Percentiles rank a stretch among this genome's conserved stretches.
These are phyloP conservation scores for Chaetodon auriga DNA, from an alignment of 2,113 vertebrate species.

Conservation along the genomic window DNA sequence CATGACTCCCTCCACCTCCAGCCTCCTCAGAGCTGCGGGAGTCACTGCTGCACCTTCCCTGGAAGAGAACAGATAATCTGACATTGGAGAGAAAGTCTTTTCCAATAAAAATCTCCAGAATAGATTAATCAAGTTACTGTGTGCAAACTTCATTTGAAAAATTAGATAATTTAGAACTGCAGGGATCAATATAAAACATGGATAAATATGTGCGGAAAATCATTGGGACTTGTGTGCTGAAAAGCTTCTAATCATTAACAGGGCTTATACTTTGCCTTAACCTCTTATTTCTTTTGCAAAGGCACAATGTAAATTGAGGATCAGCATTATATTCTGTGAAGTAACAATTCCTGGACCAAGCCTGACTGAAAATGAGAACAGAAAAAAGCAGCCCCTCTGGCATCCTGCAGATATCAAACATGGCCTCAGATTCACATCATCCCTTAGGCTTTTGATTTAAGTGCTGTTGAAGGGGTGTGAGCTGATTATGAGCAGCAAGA, in stretches of 20 bases:
- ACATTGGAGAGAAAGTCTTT: slow-evolving; percentile 4
- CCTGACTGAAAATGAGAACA: neutral
- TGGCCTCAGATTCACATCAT: slow-evolving; percentile 40
- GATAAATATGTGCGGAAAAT: neutral
- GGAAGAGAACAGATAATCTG: slow-evolving; percentile 24
- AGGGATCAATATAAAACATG: neutral
- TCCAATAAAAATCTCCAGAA: neutral
- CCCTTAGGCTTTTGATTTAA: slow-evolving; percentile 30
- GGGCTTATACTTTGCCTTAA: slow-evolving; percentile 3
- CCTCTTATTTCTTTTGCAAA: slow-evolving; percentile 19
- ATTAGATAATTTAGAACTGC: neutral
- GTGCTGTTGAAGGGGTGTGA: slow-evolving; percentile 1
- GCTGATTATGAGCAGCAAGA: slow-evolving; percentile 26
- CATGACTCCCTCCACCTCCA: slow-evolving; percentile 33
- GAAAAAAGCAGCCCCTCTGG: slow-evolving; percentile 17
- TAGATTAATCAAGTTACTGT: neutral
- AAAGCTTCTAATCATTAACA: slow-evolving; percentile 17
- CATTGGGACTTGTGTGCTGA: neutral
- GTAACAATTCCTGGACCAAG: slow-evolving; percentile 12
- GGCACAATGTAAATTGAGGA: slow-evolving; percentile 8
- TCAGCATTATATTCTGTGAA: slow-evolving; percentile 17
- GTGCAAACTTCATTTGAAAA: neutral
- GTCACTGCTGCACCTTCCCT: slow-evolving; percentile 75
- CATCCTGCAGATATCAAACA: slow-evolving; percentile 48
- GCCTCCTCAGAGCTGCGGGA: slow-evolving; percentile 79